phyloP scores from a whole-genome alignment of 2,888 invertebrate species.

The Deroplatys truncata region DNA sequence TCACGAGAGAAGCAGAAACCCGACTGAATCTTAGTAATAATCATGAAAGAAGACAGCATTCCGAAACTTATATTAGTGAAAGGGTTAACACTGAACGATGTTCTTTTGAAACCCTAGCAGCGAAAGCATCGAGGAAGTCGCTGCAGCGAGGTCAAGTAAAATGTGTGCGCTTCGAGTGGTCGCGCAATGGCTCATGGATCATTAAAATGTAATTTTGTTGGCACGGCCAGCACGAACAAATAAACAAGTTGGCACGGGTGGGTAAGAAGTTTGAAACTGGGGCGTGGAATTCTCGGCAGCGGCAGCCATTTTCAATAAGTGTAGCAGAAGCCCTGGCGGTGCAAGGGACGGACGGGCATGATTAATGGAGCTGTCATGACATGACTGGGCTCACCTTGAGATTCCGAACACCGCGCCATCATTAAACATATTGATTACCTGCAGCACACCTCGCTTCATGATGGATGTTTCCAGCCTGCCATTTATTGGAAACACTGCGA shows the following conservation, averaged over 20 bases:
- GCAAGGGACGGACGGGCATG: conserved; percentile 16
- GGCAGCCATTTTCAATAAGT: conserved; percentile 17
- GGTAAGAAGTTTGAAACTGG: background rate
- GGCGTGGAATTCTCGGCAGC: conserved; percentile 15
- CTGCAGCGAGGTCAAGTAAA: no score
- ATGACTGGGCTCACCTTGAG: conserved; percentile 23
- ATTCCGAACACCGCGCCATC: conserved; percentile 15
- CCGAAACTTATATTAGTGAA: no score
- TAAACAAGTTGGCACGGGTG: background rate
- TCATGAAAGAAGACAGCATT: no score
- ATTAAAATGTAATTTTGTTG: background rate
- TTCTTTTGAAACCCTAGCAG: no score
- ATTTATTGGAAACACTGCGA: background rate
- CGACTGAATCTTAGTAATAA: no score
- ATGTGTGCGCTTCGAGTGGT: background rate
- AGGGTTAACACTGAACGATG: no score
- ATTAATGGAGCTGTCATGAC: conserved; percentile 26
- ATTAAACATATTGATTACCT: conserved; percentile 12
- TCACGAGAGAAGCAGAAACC: no score
- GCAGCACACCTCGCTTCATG: background rate
- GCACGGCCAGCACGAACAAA: background rate
- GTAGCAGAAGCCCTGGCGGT: background rate
- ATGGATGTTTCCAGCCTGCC: background rate
- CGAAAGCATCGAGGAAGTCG: no score
- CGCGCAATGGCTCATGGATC: background rate